Evolutionary conservation across 2,888 invertebrate genomes (phyloP).

Genomic region (Cylloceria caligata): DNA sequence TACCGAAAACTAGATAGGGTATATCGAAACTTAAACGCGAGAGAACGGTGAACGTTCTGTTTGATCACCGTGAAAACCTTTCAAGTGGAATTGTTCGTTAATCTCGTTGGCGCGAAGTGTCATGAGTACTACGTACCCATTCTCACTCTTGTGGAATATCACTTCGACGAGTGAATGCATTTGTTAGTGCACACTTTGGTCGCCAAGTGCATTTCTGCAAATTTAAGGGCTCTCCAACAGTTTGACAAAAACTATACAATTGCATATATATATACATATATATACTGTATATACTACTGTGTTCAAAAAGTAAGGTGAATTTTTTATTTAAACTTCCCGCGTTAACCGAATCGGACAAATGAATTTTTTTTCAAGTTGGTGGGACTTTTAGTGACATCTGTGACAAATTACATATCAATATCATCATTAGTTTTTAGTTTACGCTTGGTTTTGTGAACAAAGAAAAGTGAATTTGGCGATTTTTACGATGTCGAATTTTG

Average conservation of each 20-base stretch:
- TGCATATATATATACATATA: neutral
- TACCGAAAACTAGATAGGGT: neutral
- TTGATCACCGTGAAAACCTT: conserved; percentile 38
- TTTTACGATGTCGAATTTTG: too few species aligned
- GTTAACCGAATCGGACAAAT: too few species aligned
- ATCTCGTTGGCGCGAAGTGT: conserved; percentile 9
- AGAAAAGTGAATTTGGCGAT: too few species aligned
- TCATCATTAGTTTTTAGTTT: too few species aligned
- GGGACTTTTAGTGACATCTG: too few species aligned
- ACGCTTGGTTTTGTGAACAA: too few species aligned
- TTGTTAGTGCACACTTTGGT: neutral
- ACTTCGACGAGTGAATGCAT: conserved; percentile 10
- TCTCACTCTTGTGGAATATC: conserved; percentile 1
- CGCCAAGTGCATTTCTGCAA: neutral
- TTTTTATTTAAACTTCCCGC: too few species aligned
- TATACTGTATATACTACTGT: too few species aligned
- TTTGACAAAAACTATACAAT: neutral
- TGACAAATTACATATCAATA: too few species aligned
- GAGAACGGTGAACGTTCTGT: neutral
- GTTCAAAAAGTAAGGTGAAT: too few species aligned
- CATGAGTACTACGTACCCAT: neutral
- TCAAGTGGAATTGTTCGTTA: conserved; percentile 54
- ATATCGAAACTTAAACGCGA: neutral
- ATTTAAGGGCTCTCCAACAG: neutral
- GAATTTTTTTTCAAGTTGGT: too few species aligned